Conservation (phyloP, 2,113 vertebrate species). For the Myanophis thanlyinensis region DNA sequence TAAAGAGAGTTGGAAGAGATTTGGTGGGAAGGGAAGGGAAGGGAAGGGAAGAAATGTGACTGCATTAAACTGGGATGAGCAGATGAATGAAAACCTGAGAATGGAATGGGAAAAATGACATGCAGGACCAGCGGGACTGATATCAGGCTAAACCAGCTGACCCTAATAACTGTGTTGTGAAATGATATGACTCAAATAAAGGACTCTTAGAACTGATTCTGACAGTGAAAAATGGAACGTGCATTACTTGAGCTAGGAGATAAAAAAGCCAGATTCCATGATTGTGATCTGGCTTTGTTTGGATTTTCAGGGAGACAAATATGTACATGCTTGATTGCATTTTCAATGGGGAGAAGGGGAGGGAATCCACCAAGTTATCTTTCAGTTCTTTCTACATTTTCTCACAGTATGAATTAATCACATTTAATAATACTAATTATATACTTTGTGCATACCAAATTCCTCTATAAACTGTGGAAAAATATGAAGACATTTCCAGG, state of each 20-base stretch:
- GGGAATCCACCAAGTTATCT: conserved; percentile 46
- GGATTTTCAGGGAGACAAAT: conserved; percentile 33
- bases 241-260: conserved; percentile 27
- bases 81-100: conserved; percentile 37
- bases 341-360: conserved; percentile 47
- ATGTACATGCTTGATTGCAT: conserved; percentile 47
- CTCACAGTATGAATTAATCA: conserved; percentile 67
- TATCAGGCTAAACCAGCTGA: conserved; percentile 29
- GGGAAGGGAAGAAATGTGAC: conserved; percentile 39
- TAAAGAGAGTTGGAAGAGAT: neutral
- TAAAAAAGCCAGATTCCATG: conserved; percentile 49
- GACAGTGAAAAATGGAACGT: conserved; percentile 60
- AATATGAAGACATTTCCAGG: conserved; percentile 62
- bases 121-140: conserved; percentile 1
- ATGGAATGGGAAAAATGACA: conserved; percentile 37
- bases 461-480: conserved; percentile 69
- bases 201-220: conserved; percentile 44
- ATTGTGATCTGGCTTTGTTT: conserved; percentile 56
- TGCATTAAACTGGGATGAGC: conserved; percentile 29
- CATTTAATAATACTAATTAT: conserved; percentile 71
- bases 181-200: conserved; percentile 53
- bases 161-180: conserved; percentile 39
- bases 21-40: neutral
- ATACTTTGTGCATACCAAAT: conserved; percentile 62
- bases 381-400: conserved; percentile 62